Conservation (phyloP, 1,140 invertebrate genomes). For the Drosophila obscura region DNA sequence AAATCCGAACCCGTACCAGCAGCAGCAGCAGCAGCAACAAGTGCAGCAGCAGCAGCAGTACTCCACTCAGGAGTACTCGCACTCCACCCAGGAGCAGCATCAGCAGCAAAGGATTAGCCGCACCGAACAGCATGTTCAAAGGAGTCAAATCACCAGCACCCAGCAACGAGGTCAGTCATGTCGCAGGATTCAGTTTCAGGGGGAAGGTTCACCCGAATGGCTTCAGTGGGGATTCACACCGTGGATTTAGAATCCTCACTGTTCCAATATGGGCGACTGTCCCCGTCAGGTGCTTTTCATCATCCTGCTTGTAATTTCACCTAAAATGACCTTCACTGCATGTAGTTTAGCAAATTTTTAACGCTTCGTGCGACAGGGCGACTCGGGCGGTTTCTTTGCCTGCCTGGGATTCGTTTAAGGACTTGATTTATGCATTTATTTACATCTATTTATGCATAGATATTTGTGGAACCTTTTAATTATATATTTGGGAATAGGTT, state of each 20-base stretch:
- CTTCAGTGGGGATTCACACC: constrained; percentile 73
- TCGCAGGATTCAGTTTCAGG: constrained; percentile 14
- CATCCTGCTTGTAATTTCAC: constrained; percentile 19
- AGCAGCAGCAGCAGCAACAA: constrained; percentile 80
- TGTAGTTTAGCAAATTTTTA: too few species aligned
- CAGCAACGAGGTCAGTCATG: constrained; percentile 90
- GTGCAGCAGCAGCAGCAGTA: constrained; percentile 86
- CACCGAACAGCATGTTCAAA: constrained; percentile 89
- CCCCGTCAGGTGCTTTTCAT: constrained; percentile 13
- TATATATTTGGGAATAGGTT: too few species aligned
- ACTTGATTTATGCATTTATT: too few species aligned
- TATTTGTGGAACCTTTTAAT: too few species aligned
- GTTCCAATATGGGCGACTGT: constrained; percentile 16
- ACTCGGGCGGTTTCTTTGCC: too few species aligned
- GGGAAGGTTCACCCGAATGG: constrained; percentile 28
- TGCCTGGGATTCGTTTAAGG: too few species aligned
- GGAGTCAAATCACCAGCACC: constrained; percentile 88
- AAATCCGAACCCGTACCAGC: constrained; percentile 84
- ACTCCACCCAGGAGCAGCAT: constrained; percentile 79
- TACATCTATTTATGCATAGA: too few species aligned
- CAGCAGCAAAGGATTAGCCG: constrained; percentile 88
- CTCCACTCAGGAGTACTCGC: constrained; percentile 83
- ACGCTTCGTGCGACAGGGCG: too few species aligned
- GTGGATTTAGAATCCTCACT: constrained; percentile 73
- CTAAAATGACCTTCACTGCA: constrained; percentile 1